Conservation (phyloP, 2,797 vertebrate species). For the Bufotes viridis region DNA sequence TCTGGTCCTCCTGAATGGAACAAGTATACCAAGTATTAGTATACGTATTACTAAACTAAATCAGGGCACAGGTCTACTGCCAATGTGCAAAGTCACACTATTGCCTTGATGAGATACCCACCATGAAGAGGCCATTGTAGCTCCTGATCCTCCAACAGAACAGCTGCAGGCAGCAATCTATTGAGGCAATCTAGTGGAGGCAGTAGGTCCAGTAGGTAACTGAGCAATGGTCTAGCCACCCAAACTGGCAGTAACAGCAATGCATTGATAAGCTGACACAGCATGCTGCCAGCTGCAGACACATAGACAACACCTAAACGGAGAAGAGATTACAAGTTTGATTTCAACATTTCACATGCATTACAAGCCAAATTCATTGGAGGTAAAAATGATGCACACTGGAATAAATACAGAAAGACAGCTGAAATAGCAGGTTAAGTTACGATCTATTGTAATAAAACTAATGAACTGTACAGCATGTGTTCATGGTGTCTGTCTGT, state of each 20-base stretch:
- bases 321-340: conserved; percentile 17
- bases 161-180: conserved; percentile 88
- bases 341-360: not conserved
- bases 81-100: not conserved
- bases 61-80: not conserved
- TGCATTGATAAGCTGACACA: conserved; percentile 93
- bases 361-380: not conserved
- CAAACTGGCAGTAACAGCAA: conserved; percentile 90
- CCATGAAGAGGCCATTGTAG: conserved; percentile 97
- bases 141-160: conserved; percentile 94
- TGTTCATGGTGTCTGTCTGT: not conserved
- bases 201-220: conserved; percentile 90
- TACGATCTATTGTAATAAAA: no score
- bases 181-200: conserved; percentile 93
- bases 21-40: not conserved
- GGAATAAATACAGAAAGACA: not conserved
- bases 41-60: not conserved
- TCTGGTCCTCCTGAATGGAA: conserved; percentile 83
- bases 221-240: conserved; percentile 89
- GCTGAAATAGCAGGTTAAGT: no score
- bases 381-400: not conserved
- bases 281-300: conserved; percentile 96
- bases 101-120: conserved; percentile 64
- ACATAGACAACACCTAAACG: conserved; percentile 91
- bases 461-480: no score